Conservation (phyloP, 2,888 invertebrate species). For the Cremastinae sp. region DNA sequence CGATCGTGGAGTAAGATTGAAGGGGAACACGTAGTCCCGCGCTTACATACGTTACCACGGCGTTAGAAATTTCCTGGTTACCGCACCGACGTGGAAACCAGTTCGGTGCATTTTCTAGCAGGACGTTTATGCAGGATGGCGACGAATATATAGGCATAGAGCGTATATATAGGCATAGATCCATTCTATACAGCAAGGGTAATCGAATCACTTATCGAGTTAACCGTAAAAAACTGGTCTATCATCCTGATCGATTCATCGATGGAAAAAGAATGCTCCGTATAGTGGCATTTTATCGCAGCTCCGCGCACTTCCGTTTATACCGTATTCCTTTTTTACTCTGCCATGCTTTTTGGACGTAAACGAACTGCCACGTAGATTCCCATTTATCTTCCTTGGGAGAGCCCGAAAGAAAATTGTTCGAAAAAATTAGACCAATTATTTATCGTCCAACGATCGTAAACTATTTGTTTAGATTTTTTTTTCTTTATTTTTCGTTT, state of each 20-base stretch:
- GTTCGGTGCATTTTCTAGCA: constrained; percentile 37
- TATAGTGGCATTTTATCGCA: constrained; percentile 39
- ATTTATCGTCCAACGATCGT: too few species aligned
- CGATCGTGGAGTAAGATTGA: background rate
- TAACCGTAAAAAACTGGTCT: constrained; percentile 38
- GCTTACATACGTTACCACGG: constrained; percentile 4
- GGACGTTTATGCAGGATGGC: constrained; percentile 33
- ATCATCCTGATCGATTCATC: constrained; percentile 41
- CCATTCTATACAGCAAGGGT: constrained; percentile 25
- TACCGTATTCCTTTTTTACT: too few species aligned
- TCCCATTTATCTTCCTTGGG: too few species aligned
- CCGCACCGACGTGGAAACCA: constrained; percentile 48
- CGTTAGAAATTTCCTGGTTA: constrained; percentile 42
- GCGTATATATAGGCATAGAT: constrained; percentile 14
- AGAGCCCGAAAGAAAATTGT: too few species aligned
- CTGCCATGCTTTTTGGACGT: too few species aligned
- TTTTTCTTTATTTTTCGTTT: too few species aligned
- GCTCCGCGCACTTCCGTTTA: constrained; percentile 24
- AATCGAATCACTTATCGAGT: constrained; percentile 53
- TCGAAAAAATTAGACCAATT: too few species aligned
- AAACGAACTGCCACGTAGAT: too few species aligned
- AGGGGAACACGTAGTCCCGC: constrained; percentile 14
- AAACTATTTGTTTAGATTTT: too few species aligned
- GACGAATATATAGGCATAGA: too few species aligned
- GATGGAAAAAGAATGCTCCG: constrained; percentile 12